Conservation (phyloP, 2,797 vertebrate genomes). For the Gadopsis marmoratus region DNA sequence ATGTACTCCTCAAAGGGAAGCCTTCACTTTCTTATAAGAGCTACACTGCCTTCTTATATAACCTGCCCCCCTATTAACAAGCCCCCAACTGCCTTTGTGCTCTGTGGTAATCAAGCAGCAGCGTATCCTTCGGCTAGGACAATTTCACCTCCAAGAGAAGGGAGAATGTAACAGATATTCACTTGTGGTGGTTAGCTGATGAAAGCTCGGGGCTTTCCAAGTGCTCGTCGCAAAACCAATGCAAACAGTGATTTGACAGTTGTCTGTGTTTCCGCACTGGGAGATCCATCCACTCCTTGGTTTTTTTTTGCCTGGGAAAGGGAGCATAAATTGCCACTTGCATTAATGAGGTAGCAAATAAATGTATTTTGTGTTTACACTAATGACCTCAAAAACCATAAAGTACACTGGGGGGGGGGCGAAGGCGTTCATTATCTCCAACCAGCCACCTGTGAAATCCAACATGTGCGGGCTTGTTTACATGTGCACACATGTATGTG, state of each 20-base stretch:
- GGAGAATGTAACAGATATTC: constrained; percentile 52
- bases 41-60: constrained; percentile 18
- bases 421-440: constrained; percentile 66
- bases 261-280: constrained; percentile 49
- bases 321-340: constrained; percentile 67
- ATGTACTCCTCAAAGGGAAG: constrained; percentile 6
- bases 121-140: constrained; percentile 37
- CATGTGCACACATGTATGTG: constrained; percentile 31
- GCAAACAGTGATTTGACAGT: constrained; percentile 74
- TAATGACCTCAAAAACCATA: constrained; percentile 76
- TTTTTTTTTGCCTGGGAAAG: constrained; percentile 47
- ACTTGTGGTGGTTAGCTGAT: constrained; percentile 56
- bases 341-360: constrained; percentile 79
- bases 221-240: constrained; percentile 52
- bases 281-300: constrained; percentile 40
- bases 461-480: constrained; percentile 68
- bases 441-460: constrained; percentile 70
- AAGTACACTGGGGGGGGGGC: constrained; percentile 49
- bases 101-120: constrained; percentile 47
- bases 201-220: constrained; percentile 74
- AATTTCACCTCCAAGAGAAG: constrained; percentile 37
- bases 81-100: constrained; percentile 16
- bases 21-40: constrained; percentile 17
- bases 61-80: constrained; percentile 26
- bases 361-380: constrained; percentile 74